Percentiles rank a stretch among this genome's conserved stretches.
Evolutionary conservation across 2,113 vertebrate genomes (phyloP).

Genomic region (Arenaria interpres): DNA sequence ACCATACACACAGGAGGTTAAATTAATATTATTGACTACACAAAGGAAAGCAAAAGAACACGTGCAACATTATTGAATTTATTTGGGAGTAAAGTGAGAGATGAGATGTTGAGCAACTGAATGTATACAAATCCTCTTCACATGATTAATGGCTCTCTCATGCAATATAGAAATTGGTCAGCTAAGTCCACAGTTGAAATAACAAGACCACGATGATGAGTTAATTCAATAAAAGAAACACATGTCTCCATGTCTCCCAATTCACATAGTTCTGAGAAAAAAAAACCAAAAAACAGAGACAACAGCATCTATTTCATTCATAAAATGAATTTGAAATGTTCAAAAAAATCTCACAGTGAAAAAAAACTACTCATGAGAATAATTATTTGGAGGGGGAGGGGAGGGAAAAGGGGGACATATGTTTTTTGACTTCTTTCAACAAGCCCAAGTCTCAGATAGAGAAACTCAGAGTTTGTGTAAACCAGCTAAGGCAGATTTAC

Average conservation of each 20-base stretch:
- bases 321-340: not conserved
- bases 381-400: not conserved
- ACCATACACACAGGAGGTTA: conserved; percentile 1
- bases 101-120: conserved; percentile 22
- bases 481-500: not conserved
- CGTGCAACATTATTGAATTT: conserved; percentile 15
- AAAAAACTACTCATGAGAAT: not conserved
- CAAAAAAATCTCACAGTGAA: not conserved
- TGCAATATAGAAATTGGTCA: conserved; percentile 33
- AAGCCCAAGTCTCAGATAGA: not conserved
- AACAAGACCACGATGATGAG: conserved; percentile 6
- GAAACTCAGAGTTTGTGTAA: not conserved
- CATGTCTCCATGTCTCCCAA: not conserved
- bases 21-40: conserved; percentile 26
- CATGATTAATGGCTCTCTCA: conserved; percentile 37
- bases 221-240: conserved; percentile 34
- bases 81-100: conserved; percentile 44
- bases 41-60: conserved; percentile 38
- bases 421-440: not conserved
- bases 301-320: not conserved
- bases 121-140: conserved; percentile 18
- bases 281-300: not conserved
- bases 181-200: conserved; percentile 28
- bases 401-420: too few species aligned
- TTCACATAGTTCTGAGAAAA: not conserved